Percentiles rank a stretch among this genome's conserved stretches.
phyloP scores from a whole-genome alignment of 2,113 vertebrate species.

The Nothocercus nigrocapillus region DNA sequence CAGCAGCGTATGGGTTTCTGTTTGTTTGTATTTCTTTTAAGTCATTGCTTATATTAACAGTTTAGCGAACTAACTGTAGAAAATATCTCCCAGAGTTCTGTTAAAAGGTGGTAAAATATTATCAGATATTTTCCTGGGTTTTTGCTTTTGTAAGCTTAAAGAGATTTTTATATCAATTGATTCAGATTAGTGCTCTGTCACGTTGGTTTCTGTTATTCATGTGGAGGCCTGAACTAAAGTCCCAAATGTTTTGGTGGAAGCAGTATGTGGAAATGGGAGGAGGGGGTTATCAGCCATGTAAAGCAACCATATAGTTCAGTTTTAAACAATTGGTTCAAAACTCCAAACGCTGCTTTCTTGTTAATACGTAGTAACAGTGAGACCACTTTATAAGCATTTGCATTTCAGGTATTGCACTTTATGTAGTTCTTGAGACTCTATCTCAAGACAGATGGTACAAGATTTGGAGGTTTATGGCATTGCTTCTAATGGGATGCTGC shows the following conservation, averaged over 20 bases:
- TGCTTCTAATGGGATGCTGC: background rate
- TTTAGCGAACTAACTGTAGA: background rate
- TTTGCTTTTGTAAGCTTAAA: background rate
- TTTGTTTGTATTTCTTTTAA: background rate
- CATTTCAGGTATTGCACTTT: background rate
- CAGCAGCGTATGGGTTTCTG: background rate
- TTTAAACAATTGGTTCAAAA: background rate
- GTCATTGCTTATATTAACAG: background rate
- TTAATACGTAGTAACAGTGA: background rate
- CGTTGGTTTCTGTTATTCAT: background rate
- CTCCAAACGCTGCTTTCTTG: background rate
- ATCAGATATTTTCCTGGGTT: background rate
- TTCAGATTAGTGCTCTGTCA: background rate
- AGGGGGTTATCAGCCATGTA: background rate
- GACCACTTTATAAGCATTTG: background rate
- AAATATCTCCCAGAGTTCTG: background rate
- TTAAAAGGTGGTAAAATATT: background rate
- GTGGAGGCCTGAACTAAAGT: background rate
- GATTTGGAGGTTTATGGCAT: background rate
- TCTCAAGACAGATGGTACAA: background rate
- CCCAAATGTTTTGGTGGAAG: background rate
- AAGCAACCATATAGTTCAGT: background rate
- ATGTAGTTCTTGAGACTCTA: background rate
- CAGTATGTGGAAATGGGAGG: background rate
- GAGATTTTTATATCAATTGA: background rate